Evolutionary conservation across 2,888 invertebrate genomes (phyloP).

Genomic region (Didymodactylos carnosus): DNA sequence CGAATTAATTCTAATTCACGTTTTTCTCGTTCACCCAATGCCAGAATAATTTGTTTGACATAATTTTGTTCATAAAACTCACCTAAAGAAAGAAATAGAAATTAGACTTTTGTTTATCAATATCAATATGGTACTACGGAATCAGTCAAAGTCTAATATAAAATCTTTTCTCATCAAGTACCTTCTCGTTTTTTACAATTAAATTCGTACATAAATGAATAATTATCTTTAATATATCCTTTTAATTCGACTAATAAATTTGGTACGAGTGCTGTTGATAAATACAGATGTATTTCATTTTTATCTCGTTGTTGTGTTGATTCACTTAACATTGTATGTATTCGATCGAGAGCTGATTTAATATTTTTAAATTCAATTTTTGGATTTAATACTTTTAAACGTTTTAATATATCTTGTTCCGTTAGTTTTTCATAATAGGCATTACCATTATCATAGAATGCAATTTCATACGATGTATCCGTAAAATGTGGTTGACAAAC

Average conservation of each 20-base stretch:
- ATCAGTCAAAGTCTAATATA: too few relatives aligned
- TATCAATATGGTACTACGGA: too few relatives aligned
- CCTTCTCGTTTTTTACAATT: not conserved
- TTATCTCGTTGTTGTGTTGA: not conserved
- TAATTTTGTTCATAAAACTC: not conserved
- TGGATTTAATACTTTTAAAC: not conserved
- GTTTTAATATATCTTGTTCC: not conserved
- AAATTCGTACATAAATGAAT: not conserved
- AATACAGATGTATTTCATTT: not conserved
- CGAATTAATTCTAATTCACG: constrained; percentile 7
- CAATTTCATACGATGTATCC: not conserved
- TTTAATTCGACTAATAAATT: not conserved
- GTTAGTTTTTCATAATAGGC: not conserved
- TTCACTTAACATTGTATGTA: not conserved
- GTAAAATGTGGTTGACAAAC: not conserved
- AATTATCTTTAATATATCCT: not conserved
- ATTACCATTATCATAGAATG: not conserved
- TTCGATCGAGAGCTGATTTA: not conserved
- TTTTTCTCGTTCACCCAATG: constrained; percentile 5
- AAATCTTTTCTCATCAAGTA: too few relatives aligned
- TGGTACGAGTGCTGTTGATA: not conserved
- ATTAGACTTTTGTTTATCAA: too few relatives aligned
- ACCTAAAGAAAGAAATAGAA: too few relatives aligned
- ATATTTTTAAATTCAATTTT: not conserved
- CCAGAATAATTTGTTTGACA: not conserved